Conservation (phyloP, 2,888 invertebrate species). For the Unio pictorum region DNA sequence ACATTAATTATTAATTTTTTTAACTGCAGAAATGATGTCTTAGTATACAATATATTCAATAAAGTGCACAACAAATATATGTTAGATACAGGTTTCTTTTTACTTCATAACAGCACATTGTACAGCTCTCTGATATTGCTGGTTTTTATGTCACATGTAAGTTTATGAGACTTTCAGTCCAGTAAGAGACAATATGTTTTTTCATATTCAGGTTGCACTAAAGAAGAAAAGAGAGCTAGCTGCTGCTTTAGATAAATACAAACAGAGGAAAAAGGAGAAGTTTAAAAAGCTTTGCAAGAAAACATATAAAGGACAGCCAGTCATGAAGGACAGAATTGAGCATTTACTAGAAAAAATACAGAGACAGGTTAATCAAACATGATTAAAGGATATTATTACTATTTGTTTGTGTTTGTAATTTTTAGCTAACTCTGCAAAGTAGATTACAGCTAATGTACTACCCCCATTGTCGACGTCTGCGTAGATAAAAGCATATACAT, state of each 20-base stretch:
- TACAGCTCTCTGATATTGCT: background rate
- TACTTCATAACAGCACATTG: background rate
- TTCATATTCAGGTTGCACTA: constrained; percentile 31
- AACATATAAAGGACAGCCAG: constrained; percentile 87
- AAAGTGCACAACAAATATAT: background rate
- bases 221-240: constrained; percentile 34
- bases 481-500: no score
- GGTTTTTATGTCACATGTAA: background rate
- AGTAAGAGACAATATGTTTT: no score
- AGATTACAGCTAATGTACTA: no score
- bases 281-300: constrained; percentile 83
- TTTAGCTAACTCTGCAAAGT: no score
- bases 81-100: background rate
- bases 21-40: no score
- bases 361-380: constrained; percentile 31
- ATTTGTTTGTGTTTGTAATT: no score
- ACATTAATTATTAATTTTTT: no score
- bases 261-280: constrained; percentile 80
- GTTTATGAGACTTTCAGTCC: no score
- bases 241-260: constrained; percentile 77
- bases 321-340: constrained; percentile 87
- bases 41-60: no score
- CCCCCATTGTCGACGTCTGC: no score
- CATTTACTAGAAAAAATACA: constrained; percentile 82
- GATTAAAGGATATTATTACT: background rate